phyloP scores from a whole-genome alignment of 1,140 invertebrate species.

The Frieseomelitta varia region DNA sequence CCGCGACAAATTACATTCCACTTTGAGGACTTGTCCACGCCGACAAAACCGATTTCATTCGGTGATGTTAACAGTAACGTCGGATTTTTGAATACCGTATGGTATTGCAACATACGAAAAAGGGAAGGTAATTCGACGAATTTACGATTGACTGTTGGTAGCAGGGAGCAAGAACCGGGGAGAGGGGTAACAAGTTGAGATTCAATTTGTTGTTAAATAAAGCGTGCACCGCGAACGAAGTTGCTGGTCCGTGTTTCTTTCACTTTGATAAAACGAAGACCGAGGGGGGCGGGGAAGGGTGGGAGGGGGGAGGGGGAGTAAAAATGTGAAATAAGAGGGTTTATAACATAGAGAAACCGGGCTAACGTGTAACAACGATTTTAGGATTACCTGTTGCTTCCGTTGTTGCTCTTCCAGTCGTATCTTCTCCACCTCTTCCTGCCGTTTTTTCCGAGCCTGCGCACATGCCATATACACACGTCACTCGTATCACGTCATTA shows the following conservation, averaged over 20 bases:
- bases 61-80: background rate
- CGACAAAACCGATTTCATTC: background rate
- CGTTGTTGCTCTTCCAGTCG: constrained; percentile 92
- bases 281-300: too few relatives aligned
- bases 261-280: background rate
- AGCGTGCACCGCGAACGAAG: background rate
- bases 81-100: background rate
- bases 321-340: constrained; percentile 1
- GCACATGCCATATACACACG: constrained; percentile 77
- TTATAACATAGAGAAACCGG: constrained; percentile 18
- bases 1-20: background rate
- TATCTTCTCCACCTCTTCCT: constrained; percentile 92
- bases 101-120: background rate
- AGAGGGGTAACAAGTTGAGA: background rate
- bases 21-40: background rate
- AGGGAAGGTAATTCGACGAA: background rate
- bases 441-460: constrained; percentile 92
- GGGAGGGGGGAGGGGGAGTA: too few relatives aligned
- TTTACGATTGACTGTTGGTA: background rate
- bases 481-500: constrained; percentile 74
- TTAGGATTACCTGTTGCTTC: constrained; percentile 89
- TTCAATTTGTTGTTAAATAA: constrained; percentile 4
- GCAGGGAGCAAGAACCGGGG: background rate
- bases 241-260: background rate
- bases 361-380: constrained; percentile 54